Conservation (phyloP, 1,140 invertebrate species). For the Pseudobourletiella spinata region DNA sequence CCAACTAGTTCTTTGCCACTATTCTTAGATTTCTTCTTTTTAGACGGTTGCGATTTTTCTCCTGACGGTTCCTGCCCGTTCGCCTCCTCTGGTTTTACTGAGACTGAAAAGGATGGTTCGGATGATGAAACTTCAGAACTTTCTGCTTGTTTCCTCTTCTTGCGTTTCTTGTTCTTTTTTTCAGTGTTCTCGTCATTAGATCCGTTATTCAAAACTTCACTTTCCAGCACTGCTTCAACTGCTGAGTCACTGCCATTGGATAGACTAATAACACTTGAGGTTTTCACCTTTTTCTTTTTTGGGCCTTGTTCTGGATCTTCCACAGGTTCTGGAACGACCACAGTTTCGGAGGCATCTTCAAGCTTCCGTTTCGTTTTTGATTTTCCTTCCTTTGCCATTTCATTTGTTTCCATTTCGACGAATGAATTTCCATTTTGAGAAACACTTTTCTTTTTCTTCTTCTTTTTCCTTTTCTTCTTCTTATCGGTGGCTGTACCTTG, state of each 20-base stretch:
- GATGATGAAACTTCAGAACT: constrained; percentile 12
- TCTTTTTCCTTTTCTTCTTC: constrained; percentile 20
- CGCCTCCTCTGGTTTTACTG: constrained; percentile 4
- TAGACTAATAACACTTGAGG: constrained; percentile 10
- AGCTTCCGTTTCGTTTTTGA: background rate
- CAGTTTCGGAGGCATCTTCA: background rate
- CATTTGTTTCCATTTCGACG: too few species aligned
- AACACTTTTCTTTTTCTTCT: constrained; percentile 22
- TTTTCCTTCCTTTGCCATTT: too few species aligned
- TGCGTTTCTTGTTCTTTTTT: constrained; percentile 36
- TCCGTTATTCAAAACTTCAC: constrained; percentile 15
- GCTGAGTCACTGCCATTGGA: too few species aligned
- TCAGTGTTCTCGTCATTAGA: constrained; percentile 23
- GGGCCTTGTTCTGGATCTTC: background rate
- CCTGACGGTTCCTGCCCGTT: constrained; percentile 6
- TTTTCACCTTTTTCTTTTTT: constrained; percentile 11
- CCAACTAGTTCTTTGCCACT: constrained; percentile 19
- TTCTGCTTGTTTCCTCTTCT: constrained; percentile 25
- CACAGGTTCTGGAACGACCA: background rate
- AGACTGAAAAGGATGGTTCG: too few species aligned
- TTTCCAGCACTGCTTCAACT: too few species aligned
- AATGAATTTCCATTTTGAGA: too few species aligned
- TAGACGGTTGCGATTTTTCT: constrained; percentile 16
- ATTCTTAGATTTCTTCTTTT: constrained; percentile 17
- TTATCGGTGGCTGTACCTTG: too few species aligned